Percentiles rank a stretch among this genome's conserved stretches.
Evolutionary conservation across 2,888 invertebrate species (phyloP).

Genomic region (Drosophila quinaria): DNA sequence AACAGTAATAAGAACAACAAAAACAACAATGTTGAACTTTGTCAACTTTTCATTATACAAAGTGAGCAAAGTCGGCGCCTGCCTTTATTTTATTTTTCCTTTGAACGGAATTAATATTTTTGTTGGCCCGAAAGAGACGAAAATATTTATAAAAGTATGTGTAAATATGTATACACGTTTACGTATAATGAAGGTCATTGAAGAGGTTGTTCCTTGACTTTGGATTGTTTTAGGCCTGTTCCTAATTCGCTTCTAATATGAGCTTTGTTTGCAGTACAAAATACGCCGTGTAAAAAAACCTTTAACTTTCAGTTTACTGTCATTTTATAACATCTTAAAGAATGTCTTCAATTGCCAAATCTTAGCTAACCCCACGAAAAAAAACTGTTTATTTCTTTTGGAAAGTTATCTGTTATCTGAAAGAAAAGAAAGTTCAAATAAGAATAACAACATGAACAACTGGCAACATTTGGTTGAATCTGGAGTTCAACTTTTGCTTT

Average conservation of each 20-base stretch:
- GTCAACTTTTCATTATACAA: conserved; percentile 71
- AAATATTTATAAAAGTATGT: conserved; percentile 8
- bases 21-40: conserved; percentile 38
- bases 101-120: conserved; percentile 52
- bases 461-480: conserved; percentile 24
- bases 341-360: not conserved
- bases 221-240: not conserved
- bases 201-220: not conserved
- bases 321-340: not conserved
- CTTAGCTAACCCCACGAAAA: not conserved
- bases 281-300: too few species aligned
- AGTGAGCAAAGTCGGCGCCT: conserved; percentile 43
- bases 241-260: not conserved
- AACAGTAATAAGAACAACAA: conserved; percentile 31
- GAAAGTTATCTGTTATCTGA: conserved; percentile 1
- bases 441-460: conserved; percentile 29
- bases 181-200: conserved; percentile 16
- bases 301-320: not conserved
- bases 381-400: conserved; percentile 3
- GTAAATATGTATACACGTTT: conserved; percentile 6
- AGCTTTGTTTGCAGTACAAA: not conserved
- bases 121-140: conserved; percentile 27
- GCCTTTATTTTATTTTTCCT: conserved; percentile 16
- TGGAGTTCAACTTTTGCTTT: conserved; percentile 37
- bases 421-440: not conserved